phyloP scores from a whole-genome alignment of 2,888 invertebrate species.

The Drosophila kokeensis region DNA sequence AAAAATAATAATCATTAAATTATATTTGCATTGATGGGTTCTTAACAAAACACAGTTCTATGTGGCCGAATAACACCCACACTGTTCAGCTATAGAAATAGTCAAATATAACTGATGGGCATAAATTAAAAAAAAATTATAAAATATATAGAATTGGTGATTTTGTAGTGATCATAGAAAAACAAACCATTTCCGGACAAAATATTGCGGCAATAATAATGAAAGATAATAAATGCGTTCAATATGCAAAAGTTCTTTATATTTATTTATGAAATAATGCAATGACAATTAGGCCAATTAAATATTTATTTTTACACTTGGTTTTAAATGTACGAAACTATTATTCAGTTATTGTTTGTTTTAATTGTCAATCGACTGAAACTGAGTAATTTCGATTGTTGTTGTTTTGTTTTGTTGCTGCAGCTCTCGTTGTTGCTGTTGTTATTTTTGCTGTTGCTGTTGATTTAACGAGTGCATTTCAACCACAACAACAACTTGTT shows the following conservation, averaged over 20 bases:
- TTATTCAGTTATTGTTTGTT: conserved; percentile 50
- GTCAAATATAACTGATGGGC: background rate
- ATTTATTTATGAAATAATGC: conserved; percentile 70
- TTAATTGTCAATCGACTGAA: conserved; percentile 43
- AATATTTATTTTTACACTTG: conserved; percentile 72
- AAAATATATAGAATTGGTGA: conserved; percentile 3
- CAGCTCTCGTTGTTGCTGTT: conserved; percentile 11
- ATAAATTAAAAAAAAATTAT: background rate
- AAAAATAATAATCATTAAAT: background rate
- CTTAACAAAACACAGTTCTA: background rate
- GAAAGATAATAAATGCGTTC: conserved; percentile 46
- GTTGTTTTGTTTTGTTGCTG: conserved; percentile 9
- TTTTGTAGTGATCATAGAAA: conserved; percentile 10
- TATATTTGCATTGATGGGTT: background rate
- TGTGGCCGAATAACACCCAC: background rate
- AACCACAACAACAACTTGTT: conserved; percentile 60
- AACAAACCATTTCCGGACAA: conserved; percentile 39
- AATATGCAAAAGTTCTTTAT: conserved; percentile 52
- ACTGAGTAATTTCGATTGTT: conserved; percentile 27
- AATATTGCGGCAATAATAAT: conserved; percentile 33
- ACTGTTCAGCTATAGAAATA: background rate
- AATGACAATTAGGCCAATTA: conserved; percentile 70
- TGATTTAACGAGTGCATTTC: conserved; percentile 52
- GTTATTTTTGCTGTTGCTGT: conserved; percentile 31
- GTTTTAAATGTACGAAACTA: conserved; percentile 29